phyloP scores from a whole-genome alignment of 2,113 vertebrate species.

The Microcebus ravelobensis region DNA sequence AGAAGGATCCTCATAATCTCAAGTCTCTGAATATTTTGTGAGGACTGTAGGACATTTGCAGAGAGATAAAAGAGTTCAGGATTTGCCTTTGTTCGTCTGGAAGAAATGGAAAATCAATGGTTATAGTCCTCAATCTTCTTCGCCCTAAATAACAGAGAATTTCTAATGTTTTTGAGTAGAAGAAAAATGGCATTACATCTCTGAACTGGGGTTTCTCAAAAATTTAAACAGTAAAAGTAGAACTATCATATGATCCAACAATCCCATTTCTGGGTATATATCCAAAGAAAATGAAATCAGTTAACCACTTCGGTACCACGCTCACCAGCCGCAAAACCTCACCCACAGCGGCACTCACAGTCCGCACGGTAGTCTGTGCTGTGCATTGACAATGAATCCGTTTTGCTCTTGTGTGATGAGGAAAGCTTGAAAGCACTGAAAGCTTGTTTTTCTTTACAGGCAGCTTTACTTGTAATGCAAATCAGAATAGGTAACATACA shows the following conservation, averaged over 20 bases:
- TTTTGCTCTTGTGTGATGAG: too few relatives aligned
- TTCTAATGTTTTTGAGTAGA: slow-evolving; percentile 26
- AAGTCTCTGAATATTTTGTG: background rate
- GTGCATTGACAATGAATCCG: too few relatives aligned
- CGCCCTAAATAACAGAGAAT: background rate
- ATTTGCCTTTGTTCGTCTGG: background rate
- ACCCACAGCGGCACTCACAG: too few relatives aligned
- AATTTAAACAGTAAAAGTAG: background rate
- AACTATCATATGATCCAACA: background rate
- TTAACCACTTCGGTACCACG: too few relatives aligned
- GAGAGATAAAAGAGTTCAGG: background rate
- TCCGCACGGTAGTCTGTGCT: too few relatives aligned
- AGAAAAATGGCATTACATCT: background rate
- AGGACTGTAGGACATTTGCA: background rate
- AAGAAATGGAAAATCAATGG: slow-evolving; percentile 27
- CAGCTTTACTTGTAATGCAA: too few relatives aligned
- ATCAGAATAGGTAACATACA: too few relatives aligned
- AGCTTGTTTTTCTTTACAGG: too few relatives aligned
- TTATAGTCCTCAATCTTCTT: background rate
- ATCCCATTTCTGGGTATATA: background rate
- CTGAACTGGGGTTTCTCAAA: background rate
- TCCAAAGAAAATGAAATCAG: background rate
- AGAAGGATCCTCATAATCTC: background rate
- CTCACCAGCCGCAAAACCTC: too few relatives aligned
- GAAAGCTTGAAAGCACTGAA: too few relatives aligned